Conservation (phyloP, 1,140 invertebrate genomes). For the Rhopalosiphum padi region DNA sequence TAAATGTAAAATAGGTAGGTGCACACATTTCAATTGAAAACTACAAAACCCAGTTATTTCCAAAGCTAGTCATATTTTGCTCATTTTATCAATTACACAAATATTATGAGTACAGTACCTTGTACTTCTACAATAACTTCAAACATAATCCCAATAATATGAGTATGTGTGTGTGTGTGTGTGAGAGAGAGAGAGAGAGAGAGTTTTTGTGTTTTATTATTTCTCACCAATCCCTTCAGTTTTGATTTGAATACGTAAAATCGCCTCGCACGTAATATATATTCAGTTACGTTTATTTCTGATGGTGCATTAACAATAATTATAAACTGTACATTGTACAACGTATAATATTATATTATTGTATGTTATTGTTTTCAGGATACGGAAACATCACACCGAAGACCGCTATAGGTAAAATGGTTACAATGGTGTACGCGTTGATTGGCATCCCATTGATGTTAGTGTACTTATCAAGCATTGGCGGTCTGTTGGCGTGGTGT, state of each 20-base stretch:
- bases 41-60: neutral
- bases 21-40: neutral
- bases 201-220: neutral
- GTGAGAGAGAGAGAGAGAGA: too few species aligned
- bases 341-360: neutral
- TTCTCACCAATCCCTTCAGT: neutral
- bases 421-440: constrained; percentile 88
- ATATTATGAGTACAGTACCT: neutral
- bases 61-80: neutral
- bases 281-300: neutral
- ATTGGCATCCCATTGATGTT: constrained; percentile 91
- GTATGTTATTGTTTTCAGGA: constrained; percentile 68
- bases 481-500: constrained; percentile 80
- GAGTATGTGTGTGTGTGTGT: neutral
- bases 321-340: neutral
- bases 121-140: neutral
- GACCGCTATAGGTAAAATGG: constrained; percentile 77
- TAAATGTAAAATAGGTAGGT: neutral
- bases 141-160: neutral
- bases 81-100: neutral
- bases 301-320: neutral
- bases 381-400: constrained; percentile 82
- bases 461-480: constrained; percentile 84
- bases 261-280: neutral
- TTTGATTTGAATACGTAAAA: neutral